These are phyloP conservation scores for Scotopteryx bipunctaria DNA, from an alignment of 2,888 invertebrate species.

Conservation along the genomic window DNA sequence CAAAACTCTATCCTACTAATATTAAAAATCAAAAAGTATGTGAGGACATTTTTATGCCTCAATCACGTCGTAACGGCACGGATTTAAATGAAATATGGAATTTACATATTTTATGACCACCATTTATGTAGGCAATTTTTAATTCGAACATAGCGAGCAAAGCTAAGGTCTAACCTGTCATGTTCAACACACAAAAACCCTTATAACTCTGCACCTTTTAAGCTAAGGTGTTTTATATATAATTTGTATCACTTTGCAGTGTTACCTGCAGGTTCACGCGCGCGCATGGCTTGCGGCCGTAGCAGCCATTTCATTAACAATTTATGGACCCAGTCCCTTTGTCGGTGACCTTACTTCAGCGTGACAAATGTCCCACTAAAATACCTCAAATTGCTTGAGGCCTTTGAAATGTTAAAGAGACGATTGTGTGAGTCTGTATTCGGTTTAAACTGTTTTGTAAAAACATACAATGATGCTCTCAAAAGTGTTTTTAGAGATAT, in stretches of 20 bases:
- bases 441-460: not conserved
- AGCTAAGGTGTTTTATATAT: not conserved
- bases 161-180: too few relatives aligned
- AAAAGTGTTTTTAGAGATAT: too few relatives aligned
- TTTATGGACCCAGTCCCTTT: slow-evolving; percentile 56
- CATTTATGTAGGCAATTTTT: too few relatives aligned
- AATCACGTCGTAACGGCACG: too few relatives aligned
- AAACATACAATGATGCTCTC: too few relatives aligned
- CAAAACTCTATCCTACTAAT: too few relatives aligned
- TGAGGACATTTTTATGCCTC: too few relatives aligned
- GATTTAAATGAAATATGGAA: too few relatives aligned
- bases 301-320: slow-evolving; percentile 63
- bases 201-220: slow-evolving; percentile 1
- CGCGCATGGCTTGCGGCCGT: slow-evolving; percentile 37
- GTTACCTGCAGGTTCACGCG: slow-evolving; percentile 45
- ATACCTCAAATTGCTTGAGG: slow-evolving; percentile 41
- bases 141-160: too few relatives aligned
- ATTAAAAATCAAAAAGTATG: too few relatives aligned
- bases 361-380: slow-evolving; percentile 53
- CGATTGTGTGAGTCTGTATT: slow-evolving; percentile 1
- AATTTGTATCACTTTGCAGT: slow-evolving; percentile 19
- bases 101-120: too few relatives aligned
- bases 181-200: not conserved
- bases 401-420: slow-evolving; percentile 16
- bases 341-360: slow-evolving; percentile 40